Conservation (phyloP, 2,888 invertebrate species). For the Branchinecta sandiegonensis region DNA sequence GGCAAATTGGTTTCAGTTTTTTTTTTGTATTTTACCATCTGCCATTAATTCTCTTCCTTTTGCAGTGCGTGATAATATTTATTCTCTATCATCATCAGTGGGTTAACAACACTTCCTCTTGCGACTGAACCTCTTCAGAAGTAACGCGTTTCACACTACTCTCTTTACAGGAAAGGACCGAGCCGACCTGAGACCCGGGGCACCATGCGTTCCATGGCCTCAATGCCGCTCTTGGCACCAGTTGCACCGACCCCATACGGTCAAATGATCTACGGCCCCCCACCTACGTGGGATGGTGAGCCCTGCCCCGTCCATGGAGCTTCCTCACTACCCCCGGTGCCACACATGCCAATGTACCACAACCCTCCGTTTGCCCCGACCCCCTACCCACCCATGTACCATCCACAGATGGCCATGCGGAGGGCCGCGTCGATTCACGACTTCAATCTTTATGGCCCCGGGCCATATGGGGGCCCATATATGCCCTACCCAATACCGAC, state of each 20-base stretch:
- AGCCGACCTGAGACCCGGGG: slow-evolving; percentile 24
- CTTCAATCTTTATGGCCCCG: background rate
- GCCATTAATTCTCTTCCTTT: too few relatives aligned
- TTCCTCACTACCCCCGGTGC: slow-evolving; percentile 6
- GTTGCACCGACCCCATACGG: slow-evolving; percentile 19
- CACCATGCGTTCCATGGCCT: slow-evolving; percentile 26
- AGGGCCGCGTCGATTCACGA: slow-evolving; percentile 22
- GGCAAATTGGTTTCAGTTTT: too few relatives aligned
- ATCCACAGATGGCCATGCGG: slow-evolving; percentile 19
- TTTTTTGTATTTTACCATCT: too few relatives aligned
- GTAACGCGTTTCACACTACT: background rate
- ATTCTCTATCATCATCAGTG: too few relatives aligned
- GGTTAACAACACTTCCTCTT: too few relatives aligned
- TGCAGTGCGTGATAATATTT: too few relatives aligned
- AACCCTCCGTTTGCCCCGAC: slow-evolving; percentile 3
- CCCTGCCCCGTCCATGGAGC: slow-evolving; percentile 28
- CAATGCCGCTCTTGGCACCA: slow-evolving; percentile 23
- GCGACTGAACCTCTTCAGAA: background rate
- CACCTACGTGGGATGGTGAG: slow-evolving; percentile 27
- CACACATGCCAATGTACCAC: slow-evolving; percentile 12
- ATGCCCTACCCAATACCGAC: background rate
- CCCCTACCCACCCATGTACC: background rate
- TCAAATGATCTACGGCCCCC: slow-evolving; percentile 2
- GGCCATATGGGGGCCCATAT: background rate
- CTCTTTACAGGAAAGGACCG: slow-evolving; percentile 15